These are phyloP conservation scores for Leuciscus idus DNA, from an alignment of 2,113 vertebrate species.

Conservation along the genomic window DNA sequence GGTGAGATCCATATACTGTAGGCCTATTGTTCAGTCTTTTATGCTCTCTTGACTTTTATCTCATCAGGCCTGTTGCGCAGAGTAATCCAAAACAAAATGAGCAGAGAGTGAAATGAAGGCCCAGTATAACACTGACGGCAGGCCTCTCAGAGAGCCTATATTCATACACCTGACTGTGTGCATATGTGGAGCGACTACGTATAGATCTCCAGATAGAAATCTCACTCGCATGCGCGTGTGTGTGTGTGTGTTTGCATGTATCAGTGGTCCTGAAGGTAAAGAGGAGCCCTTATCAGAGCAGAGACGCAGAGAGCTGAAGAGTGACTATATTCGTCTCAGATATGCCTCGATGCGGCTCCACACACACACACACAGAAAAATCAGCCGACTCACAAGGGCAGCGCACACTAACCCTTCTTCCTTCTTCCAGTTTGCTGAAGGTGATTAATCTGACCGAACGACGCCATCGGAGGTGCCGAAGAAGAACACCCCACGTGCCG, in stretches of 20 bases:
- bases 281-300: constrained; percentile 44
- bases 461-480: neutral
- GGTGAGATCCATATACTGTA: neutral
- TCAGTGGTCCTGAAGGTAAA: constrained; percentile 49
- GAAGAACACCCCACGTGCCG: neutral
- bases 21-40: constrained; percentile 5
- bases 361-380: constrained; percentile 18
- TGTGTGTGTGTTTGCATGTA: constrained; percentile 39
- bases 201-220: constrained; percentile 46
- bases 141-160: constrained; percentile 36
- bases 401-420: neutral
- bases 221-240: neutral
- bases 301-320: constrained; percentile 41
- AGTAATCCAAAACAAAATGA: constrained; percentile 22
- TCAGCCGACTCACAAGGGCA: neutral
- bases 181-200: neutral
- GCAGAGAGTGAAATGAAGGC: constrained; percentile 3
- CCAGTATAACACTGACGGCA: constrained; percentile 3
- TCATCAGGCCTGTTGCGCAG: constrained; percentile 23
- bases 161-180: constrained; percentile 11
- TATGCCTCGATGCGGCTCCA: constrained; percentile 49
- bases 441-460: neutral
- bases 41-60: constrained; percentile 15
- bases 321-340: constrained; percentile 51
- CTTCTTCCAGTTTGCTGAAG: neutral